Conservation (phyloP, 2,113 vertebrate genomes). For the Vimba vimba region DNA sequence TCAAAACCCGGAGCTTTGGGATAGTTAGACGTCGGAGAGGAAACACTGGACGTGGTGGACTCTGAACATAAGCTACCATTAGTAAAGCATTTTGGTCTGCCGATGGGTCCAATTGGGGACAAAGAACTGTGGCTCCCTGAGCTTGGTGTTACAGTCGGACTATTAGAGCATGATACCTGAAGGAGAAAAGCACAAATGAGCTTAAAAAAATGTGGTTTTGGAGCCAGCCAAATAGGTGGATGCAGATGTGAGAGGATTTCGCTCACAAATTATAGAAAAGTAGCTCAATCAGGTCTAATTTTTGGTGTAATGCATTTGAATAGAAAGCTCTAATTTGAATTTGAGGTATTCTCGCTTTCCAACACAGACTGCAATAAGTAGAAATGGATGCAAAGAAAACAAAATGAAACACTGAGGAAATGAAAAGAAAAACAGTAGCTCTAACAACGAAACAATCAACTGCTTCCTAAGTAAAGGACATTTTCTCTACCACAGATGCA, state of each 20-base stretch:
- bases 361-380: slow-evolving; percentile 51
- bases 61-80: slow-evolving; percentile 83
- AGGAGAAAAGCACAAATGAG: slow-evolving; percentile 76
- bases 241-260: slow-evolving; percentile 9
- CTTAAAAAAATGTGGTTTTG: slow-evolving; percentile 61
- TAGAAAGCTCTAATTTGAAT: slow-evolving; percentile 1
- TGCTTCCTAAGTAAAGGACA: not conserved
- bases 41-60: slow-evolving; percentile 79
- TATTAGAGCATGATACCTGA: slow-evolving; percentile 85
- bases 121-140: slow-evolving; percentile 86
- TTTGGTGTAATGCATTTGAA: not conserved
- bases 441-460: not conserved
- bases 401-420: slow-evolving; percentile 22
- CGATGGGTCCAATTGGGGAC: slow-evolving; percentile 81
- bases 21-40: slow-evolving; percentile 82
- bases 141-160: slow-evolving; percentile 81
- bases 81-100: slow-evolving; percentile 82
- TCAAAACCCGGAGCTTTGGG: slow-evolving; percentile 87
- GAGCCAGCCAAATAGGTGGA: slow-evolving; percentile 33
- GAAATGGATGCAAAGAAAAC: slow-evolving; percentile 36
- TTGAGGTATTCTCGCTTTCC: slow-evolving; percentile 25
- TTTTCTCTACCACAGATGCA: not conserved
- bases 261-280: not conserved
- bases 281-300: not conserved
- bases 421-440: slow-evolving; percentile 3